Percentiles rank a stretch among this genome's conserved stretches.
These are phyloP conservation scores for Sebastes taczanowskii DNA, from an alignment of 2,797 vertebrate species.

Conservation along the genomic window DNA sequence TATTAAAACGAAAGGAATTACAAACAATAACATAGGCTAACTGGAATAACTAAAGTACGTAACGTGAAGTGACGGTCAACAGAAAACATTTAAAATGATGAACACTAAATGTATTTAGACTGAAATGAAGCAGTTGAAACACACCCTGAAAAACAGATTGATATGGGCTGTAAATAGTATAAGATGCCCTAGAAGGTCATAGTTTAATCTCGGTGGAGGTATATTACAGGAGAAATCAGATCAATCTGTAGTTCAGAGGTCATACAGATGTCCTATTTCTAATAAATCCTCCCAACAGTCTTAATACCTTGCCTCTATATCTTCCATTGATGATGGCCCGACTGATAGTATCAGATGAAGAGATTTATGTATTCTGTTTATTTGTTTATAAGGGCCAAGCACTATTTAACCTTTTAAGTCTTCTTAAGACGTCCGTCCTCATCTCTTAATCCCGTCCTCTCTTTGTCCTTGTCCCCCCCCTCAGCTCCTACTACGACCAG, in stretches of 20 bases:
- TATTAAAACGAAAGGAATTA: too few species aligned
- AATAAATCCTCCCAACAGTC: background rate
- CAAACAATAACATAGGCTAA: too few species aligned
- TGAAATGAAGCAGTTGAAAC: background rate
- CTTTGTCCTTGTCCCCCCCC: background rate
- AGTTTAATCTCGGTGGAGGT: background rate
- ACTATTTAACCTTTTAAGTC: background rate
- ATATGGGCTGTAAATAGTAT: background rate
- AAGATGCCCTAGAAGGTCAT: background rate
- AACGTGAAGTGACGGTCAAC: too few species aligned
- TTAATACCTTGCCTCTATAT: background rate
- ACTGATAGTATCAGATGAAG: background rate
- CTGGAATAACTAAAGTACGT: too few species aligned
- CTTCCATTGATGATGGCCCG: background rate
- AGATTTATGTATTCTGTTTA: background rate
- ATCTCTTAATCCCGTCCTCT: constrained; percentile 14
- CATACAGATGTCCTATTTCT: background rate
- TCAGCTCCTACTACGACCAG: constrained; percentile 78
- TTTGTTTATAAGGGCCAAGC: background rate
- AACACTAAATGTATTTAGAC: background rate
- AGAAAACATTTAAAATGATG: background rate
- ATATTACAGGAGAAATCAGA: background rate
- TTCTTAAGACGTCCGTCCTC: constrained; percentile 7
- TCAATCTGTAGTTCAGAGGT: background rate
- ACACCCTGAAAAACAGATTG: background rate